Evolutionary conservation across 23 tunicate genomes (phyloP).

Genomic region (Aplidium turbinatum): DNA sequence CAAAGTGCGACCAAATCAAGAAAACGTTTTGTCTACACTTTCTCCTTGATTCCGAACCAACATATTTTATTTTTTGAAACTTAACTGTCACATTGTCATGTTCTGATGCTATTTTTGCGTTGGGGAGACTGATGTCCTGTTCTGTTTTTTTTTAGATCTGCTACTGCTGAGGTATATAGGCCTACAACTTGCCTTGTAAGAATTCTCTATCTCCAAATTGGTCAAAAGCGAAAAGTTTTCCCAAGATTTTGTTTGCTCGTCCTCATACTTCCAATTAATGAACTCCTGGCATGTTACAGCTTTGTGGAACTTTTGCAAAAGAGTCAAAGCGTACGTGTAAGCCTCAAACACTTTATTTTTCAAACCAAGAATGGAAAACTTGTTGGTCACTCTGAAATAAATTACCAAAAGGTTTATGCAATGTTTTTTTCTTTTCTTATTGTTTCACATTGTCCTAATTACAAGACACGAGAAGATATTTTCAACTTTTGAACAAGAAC

Average conservation of each 20-base stretch:
- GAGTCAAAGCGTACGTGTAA: neutral
- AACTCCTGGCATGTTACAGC: neutral
- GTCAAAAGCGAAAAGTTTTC: neutral
- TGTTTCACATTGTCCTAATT: no score
- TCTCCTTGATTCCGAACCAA: no score
- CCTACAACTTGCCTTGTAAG: slow-evolving; percentile 1
- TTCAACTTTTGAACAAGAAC: no score
- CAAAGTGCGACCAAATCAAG: no score
- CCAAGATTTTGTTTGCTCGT: neutral
- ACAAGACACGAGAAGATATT: no score
- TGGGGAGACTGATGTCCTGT: no score
- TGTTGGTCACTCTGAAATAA: neutral
- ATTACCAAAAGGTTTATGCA: neutral
- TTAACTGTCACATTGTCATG: neutral
- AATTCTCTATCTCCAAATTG: neutral
- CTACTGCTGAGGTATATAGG: neutral
- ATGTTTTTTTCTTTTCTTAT: no score
- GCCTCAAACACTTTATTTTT: neutral
- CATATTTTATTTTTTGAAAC: neutral
- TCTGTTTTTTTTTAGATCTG: no score
- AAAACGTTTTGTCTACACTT: no score
- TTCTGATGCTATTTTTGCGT: neutral
- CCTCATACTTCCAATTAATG: slow-evolving; percentile 13
- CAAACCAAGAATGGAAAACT: neutral
- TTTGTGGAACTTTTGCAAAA: neutral